phyloP scores from a whole-genome alignment of 2,888 invertebrate species.

The Pocota personata region DNA sequence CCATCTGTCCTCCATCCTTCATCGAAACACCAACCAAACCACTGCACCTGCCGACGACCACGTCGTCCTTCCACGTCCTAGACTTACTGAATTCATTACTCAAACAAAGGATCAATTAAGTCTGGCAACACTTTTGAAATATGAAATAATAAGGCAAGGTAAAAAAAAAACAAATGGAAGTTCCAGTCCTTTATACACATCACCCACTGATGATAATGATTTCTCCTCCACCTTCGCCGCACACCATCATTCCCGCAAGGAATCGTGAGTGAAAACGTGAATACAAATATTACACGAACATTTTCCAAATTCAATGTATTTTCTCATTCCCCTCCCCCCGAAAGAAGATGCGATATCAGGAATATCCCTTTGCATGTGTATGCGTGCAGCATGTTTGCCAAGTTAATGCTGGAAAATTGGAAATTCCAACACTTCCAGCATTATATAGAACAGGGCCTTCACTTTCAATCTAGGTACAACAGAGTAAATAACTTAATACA shows the following conservation, averaged over 20 bases:
- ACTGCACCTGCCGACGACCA: background rate
- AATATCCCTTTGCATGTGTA: background rate
- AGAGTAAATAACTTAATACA: constrained; percentile 21
- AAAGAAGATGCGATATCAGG: too few relatives aligned
- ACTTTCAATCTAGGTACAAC: constrained; percentile 58
- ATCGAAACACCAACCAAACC: too few relatives aligned
- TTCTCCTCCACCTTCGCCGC: background rate
- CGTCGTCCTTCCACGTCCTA: background rate
- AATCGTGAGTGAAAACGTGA: constrained; percentile 57
- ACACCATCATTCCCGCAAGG: background rate
- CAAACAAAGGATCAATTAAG: constrained; percentile 63
- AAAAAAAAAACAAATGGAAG: constrained; percentile 16
- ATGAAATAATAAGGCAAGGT: constrained; percentile 29
- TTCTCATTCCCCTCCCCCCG: too few relatives aligned
- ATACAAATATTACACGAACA: constrained; percentile 26
- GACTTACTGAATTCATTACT: constrained; percentile 53
- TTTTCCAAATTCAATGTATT: background rate
- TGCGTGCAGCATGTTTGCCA: constrained; percentile 29
- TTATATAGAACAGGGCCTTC: constrained; percentile 68
- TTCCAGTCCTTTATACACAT: constrained; percentile 22
- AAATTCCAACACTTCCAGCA: constrained; percentile 48
- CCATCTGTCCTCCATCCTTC: constrained; percentile 21
- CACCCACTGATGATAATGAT: constrained; percentile 8
- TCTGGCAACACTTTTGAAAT: constrained; percentile 64
- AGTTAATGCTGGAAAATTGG: constrained; percentile 56